Evolutionary conservation across 2,113 vertebrate species (phyloP), one percentile per base, ranked within the genome.

Genomic region (Leptobrachium ailaonicum): DNA sequence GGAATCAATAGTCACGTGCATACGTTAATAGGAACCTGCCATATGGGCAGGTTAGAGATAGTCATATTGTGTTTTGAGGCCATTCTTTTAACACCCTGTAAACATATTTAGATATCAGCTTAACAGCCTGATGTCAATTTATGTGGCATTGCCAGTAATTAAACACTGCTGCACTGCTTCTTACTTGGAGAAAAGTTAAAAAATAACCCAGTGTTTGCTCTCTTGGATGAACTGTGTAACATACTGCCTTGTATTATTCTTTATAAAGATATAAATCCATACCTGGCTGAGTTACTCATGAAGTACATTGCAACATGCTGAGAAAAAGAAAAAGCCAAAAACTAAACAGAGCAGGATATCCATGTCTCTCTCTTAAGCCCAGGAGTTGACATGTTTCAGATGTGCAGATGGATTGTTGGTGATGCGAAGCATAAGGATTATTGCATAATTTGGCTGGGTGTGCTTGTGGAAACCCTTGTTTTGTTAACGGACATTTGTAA

Each of bases 331-430:
- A 53, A 71, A 71, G 75, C 75, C 77, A 71, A 66, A 79, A 60
- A 64, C 56, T 79, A 53, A 79, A 42, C 77, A 72, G 77, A 66
- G 7, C 77, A 79, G 77, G 77, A 79, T 72, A 79, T 72, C 69
- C 77, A 79, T 53, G 77, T 79, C 68, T 71, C 44, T 71, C 44
- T 64, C 58, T 47, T 72, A 78, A 78, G 67, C 71, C 56, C 68
- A 8, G 71, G 32, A 13, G 32, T 50, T 71, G 77, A 79, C 69
- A 71, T 72, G 72, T 72, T 79, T 71, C 70, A 41, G 44, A 60
- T 71, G 20, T 47, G 68, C 50, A 79, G 62, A 79, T 79, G 77
- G 54, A 78, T 72, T 71, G 64, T 72, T 53, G 63, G 14, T 79
- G 56, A 72, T 64, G 40, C 71, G 44, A 72, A 79, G 54, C 43